These are phyloP conservation scores for Apantesis nais DNA, from an alignment of 2,888 invertebrate genomes.

Conservation along the genomic window DNA sequence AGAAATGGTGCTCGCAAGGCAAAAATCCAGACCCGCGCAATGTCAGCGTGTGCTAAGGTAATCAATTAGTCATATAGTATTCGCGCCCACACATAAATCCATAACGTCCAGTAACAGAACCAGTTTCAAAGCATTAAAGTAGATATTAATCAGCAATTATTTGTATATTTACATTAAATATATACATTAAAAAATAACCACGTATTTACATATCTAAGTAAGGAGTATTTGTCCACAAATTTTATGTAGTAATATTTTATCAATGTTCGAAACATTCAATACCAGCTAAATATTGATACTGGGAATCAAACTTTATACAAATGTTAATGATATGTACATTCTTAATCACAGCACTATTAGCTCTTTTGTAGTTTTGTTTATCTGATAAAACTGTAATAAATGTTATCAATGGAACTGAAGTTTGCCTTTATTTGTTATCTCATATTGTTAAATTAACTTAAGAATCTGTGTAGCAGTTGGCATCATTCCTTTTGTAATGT, in stretches of 20 bases:
- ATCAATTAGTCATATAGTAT: slow-evolving; percentile 28
- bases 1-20: slow-evolving; percentile 87
- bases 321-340: neutral
- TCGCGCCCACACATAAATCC: slow-evolving; percentile 35
- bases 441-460: neutral
- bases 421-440: slow-evolving; percentile 5
- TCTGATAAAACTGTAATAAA: slow-evolving; percentile 12
- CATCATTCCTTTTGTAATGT: neutral
- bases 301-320: slow-evolving; percentile 12
- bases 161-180: neutral
- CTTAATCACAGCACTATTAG: slow-evolving; percentile 3
- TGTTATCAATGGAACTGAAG: slow-evolving; percentile 5
- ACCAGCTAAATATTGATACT: neutral
- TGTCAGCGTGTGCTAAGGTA: slow-evolving; percentile 82
- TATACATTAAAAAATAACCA: neutral
- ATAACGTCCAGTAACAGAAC: slow-evolving; percentile 12
- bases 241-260: neutral
- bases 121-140: slow-evolving; percentile 14
- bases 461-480: neutral
- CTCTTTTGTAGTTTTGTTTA: neutral
- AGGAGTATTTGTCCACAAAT: neutral
- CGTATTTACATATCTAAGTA: neutral
- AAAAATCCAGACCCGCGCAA: slow-evolving; percentile 88
- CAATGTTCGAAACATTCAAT: neutral
- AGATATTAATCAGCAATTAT: neutral